Evolutionary conservation across 2,797 vertebrate species (phyloP), one percentile per base, ranked within the genome.

Genomic region (Pangasius larnaudii): DNA sequence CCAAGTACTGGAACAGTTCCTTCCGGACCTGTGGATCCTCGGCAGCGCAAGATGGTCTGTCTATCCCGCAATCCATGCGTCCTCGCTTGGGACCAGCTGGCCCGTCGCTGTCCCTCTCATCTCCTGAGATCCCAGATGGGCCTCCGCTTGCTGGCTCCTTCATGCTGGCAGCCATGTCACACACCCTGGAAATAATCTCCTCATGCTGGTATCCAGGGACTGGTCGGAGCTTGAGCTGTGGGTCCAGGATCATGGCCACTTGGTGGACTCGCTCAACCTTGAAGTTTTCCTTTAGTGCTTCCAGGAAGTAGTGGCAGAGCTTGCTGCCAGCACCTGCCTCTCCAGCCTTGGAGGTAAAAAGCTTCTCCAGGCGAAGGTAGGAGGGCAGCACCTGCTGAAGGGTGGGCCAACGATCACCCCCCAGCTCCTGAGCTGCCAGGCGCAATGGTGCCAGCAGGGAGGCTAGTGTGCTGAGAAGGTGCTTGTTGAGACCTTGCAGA

Each of bases 281-380:
- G 94, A 99, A 99, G 94, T 99, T 98, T 94, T 99, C 99, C 92
- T 99, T 99, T 84, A 99, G 96, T 0, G 98, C 98, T 93, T 99
- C 99, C 67, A 99, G 94, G 92, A 99, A 99, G 94, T 98, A 98
- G 95, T 99, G 99, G 95, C 98, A 99, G 86, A 99, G 97, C 93
- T 99, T 99, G 95, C 98, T 99, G 84, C 96, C 96, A 0, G 97
- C 95, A 1, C 98, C 98, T 0, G 97, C 97, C 2, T 99, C 99
- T 0, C 99, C 98, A 33, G 98, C 98, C 96, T 99, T 99, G 91
- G 98, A 96, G 13, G 98, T 99, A 94, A 99, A 99, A 36, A 99
- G 98, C 94, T 99, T 99, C 96, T 99, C 99, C 94, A 99, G 93
- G 90, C 97, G 96, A 85, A 99, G 96, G 8, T 99, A 99, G 93